Percentiles rank a stretch among this genome's conserved stretches.
These are phyloP conservation scores for Trichacis sp. DNA, from an alignment of 2,888 invertebrate genomes.

Conservation along the genomic window DNA sequence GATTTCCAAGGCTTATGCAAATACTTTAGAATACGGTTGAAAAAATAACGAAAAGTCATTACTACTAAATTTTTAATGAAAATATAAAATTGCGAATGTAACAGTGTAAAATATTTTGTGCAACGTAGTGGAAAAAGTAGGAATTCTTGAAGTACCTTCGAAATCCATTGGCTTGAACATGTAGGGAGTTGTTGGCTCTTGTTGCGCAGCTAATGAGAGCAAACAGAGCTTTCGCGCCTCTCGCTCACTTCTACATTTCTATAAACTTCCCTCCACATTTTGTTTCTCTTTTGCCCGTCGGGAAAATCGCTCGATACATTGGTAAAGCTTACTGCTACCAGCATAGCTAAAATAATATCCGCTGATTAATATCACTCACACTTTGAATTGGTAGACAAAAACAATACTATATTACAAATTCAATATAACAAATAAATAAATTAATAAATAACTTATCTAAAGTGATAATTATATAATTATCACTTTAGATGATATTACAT, in stretches of 20 bases:
- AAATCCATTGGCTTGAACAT: constrained; percentile 38
- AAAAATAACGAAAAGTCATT: no score
- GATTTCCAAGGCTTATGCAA: no score
- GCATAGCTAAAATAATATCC: constrained; percentile 40
- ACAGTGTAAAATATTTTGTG: neutral
- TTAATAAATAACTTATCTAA: no score
- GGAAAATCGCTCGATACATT: constrained; percentile 31
- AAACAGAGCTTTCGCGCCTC: constrained; percentile 47
- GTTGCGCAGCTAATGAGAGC: constrained; percentile 53
- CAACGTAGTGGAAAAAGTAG: neutral
- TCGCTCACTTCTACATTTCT: constrained; percentile 25
- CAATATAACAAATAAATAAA: no score
- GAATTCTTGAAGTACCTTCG: constrained; percentile 30
- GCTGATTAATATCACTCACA: constrained; percentile 23
- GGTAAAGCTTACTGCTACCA: constrained; percentile 47
- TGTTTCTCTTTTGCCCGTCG: constrained; percentile 33
- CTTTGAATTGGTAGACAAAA: no score
- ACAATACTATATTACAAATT: no score
- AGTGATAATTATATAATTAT: no score
- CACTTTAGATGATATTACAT: no score
- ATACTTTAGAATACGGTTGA: no score
- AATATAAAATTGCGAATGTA: neutral
- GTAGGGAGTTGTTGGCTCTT: constrained; percentile 48
- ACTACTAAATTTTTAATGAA: no score
- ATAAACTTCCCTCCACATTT: constrained; percentile 21